A percentile compares a stretch with the other conserved stretches of the same genome.
Evolutionary conservation across 2,797 vertebrate species (phyloP).

Genomic region (Chiloscyllium punctatum): DNA sequence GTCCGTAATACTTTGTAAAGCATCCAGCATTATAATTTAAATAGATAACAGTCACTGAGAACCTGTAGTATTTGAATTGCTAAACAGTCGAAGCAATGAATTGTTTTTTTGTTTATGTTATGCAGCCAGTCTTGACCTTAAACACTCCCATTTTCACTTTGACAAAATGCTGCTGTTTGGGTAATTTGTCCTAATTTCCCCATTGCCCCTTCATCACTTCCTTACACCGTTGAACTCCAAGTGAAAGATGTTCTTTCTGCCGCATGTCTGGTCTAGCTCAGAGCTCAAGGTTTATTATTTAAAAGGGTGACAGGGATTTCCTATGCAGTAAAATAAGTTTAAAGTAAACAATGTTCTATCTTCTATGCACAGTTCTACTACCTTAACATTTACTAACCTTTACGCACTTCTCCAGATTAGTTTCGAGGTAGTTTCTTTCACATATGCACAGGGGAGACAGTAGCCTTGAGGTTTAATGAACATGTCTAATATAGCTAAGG

Average conservation of each 20-base stretch:
- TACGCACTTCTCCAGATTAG: neutral
- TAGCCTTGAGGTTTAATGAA: conserved; percentile 33
- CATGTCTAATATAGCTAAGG: neutral
- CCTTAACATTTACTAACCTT: conserved; percentile 22
- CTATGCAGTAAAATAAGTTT: conserved; percentile 13
- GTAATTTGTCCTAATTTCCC: conserved; percentile 37
- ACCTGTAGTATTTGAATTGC: neutral
- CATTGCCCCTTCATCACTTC: conserved; percentile 27
- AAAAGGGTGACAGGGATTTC: conserved; percentile 35
- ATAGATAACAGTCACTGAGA: neutral
- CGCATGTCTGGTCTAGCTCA: conserved; percentile 27
- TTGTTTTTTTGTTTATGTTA: conserved; percentile 6
- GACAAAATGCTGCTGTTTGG: conserved; percentile 31
- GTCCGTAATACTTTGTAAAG: neutral
- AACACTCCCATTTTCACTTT: conserved; percentile 14
- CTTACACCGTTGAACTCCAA: neutral
- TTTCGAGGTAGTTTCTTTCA: neutral
- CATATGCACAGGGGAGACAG: conserved; percentile 20
- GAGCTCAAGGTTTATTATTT: conserved; percentile 37
- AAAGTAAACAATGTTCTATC: conserved; percentile 26
- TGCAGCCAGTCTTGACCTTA: neutral
- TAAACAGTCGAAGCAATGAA: neutral
- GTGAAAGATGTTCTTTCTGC: conserved; percentile 37
- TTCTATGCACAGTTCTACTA: conserved; percentile 16
- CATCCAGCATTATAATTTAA: neutral